Evolutionary conservation across 2,888 invertebrate species (phyloP).

Genomic region (Psylliodes chrysocephalus): DNA sequence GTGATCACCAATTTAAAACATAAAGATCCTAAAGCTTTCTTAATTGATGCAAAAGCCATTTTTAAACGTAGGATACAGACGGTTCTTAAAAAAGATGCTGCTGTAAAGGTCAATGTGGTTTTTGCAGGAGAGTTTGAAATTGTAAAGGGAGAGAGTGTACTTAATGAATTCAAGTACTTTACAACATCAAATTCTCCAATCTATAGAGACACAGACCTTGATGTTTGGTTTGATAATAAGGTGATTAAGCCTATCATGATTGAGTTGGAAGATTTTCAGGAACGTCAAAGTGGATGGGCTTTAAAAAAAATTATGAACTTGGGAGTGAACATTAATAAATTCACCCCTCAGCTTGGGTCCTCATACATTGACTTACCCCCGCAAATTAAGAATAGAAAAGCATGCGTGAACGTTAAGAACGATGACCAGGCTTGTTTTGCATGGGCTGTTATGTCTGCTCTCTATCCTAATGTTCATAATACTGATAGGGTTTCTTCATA

Average conservation of each 20-base stretch:
- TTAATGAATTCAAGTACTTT: too few relatives aligned
- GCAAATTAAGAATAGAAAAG: too few relatives aligned
- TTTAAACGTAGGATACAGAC: slow-evolving; percentile 36
- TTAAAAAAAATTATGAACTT: slow-evolving; percentile 29
- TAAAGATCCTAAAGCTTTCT: too few relatives aligned
- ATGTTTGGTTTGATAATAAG: slow-evolving; percentile 45
- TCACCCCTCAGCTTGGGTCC: too few relatives aligned
- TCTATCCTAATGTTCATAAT: too few relatives aligned
- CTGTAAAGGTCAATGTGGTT: slow-evolving; percentile 35
- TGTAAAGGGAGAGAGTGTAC: slow-evolving; percentile 26
- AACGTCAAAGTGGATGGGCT: slow-evolving; percentile 44
- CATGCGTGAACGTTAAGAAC: neutral
- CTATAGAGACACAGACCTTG: slow-evolving; percentile 38
- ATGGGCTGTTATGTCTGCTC: too few relatives aligned
- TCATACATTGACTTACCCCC: too few relatives aligned
- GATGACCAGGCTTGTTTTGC: too few relatives aligned
- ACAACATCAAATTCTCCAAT: too few relatives aligned
- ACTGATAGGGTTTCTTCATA: neutral
- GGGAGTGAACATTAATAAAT: too few relatives aligned
- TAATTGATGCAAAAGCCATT: too few relatives aligned
- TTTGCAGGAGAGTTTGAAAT: slow-evolving; percentile 42
- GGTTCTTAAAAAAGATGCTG: slow-evolving; percentile 32
- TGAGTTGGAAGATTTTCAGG: slow-evolving; percentile 32
- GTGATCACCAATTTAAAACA: slow-evolving; percentile 33
- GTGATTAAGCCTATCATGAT: slow-evolving; percentile 39